These are phyloP conservation scores for Lutjanus campechanus DNA, from an alignment of 2,797 vertebrate genomes.

Conservation along the genomic window DNA sequence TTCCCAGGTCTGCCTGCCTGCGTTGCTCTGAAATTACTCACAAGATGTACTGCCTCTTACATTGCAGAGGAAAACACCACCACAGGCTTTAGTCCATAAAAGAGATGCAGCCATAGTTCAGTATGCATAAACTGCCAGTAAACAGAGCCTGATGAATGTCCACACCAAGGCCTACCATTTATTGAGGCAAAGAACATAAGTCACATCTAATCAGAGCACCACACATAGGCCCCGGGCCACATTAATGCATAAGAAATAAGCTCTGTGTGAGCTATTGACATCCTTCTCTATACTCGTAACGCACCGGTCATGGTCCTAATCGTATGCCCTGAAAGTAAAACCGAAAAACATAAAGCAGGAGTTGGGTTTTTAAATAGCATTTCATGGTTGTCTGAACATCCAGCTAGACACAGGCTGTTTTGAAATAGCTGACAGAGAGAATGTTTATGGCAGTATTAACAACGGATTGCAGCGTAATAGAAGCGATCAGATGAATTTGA, in stretches of 20 bases:
- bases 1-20: constrained; percentile 40
- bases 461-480: constrained; percentile 28
- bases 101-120: constrained; percentile 69
- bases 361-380: constrained; percentile 68
- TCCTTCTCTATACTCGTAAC: constrained; percentile 57
- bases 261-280: constrained; percentile 69
- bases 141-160: constrained; percentile 78
- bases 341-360: constrained; percentile 58
- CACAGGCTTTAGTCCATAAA: constrained; percentile 66
- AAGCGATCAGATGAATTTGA: constrained; percentile 34
- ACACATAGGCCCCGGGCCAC: constrained; percentile 56
- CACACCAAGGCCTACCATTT: constrained; percentile 56
- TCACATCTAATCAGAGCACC: constrained; percentile 78
- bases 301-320: constrained; percentile 64
- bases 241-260: constrained; percentile 73
- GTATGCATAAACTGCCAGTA: constrained; percentile 71
- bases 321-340: constrained; percentile 64
- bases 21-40: constrained; percentile 58
- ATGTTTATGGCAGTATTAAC: constrained; percentile 49
- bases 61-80: constrained; percentile 65
- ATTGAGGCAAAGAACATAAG: constrained; percentile 74
- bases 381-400: constrained; percentile 72
- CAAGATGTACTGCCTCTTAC: constrained; percentile 60
- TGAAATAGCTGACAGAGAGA: constrained; percentile 53
- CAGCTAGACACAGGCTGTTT: constrained; percentile 51